Conservation (phyloP, 2,113 vertebrate species). For the Labrus mixtus region DNA sequence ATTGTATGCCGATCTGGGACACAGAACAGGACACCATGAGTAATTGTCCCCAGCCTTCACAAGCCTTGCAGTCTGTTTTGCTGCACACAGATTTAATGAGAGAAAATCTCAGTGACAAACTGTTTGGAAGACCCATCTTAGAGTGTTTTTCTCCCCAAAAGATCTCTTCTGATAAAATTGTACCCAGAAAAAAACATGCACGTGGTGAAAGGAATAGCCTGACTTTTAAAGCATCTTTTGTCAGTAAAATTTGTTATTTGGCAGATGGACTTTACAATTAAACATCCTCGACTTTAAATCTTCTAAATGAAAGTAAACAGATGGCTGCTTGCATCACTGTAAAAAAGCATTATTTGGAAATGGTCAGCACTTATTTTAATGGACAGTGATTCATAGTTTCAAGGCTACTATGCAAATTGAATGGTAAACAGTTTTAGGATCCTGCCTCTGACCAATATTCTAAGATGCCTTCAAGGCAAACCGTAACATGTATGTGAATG, state of each 20-base stretch:
- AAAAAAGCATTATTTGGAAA: not conserved
- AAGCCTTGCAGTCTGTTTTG: slow-evolving; percentile 1
- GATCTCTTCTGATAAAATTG: not conserved
- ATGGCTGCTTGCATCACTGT: not conserved
- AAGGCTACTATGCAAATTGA: slow-evolving; percentile 29
- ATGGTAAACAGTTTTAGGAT: not conserved
- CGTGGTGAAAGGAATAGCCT: not conserved
- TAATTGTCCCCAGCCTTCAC: slow-evolving; percentile 1
- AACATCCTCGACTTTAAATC: not conserved
- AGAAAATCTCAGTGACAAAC: slow-evolving; percentile 3
- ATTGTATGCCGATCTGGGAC: slow-evolving; percentile 9
- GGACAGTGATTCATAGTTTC: slow-evolving; percentile 13
- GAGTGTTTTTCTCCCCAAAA: not conserved
- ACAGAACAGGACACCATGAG: not conserved
- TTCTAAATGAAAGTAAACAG: not conserved
- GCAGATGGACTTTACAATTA: not conserved
- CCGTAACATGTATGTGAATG: slow-evolving; percentile 2
- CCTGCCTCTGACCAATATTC: slow-evolving; percentile 4
- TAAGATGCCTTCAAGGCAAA: slow-evolving; percentile 12
- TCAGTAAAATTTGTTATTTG: not conserved
- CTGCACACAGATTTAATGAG: not conserved
- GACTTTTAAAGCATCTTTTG: not conserved
- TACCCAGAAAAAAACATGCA: slow-evolving; percentile 8
- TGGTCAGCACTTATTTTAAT: not conserved
- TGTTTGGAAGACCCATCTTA: not conserved